Evolutionary conservation across 1,140 invertebrate species (phyloP), one percentile per base, ranked within the genome.

Genomic region (Melipona quadrifasciata): DNA sequence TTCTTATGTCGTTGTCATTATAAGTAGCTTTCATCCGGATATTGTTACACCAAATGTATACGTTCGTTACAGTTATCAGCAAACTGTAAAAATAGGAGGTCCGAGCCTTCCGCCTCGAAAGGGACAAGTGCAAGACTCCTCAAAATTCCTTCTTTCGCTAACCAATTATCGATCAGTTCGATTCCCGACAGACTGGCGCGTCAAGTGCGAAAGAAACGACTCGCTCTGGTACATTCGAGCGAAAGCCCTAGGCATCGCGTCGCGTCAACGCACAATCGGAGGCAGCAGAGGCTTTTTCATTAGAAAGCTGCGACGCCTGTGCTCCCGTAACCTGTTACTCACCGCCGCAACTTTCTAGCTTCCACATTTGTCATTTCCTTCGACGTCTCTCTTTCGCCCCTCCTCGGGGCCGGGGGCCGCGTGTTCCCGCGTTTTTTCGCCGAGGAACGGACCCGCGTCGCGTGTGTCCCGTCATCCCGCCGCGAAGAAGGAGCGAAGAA

Each of bases 341-440:
- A 1, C 57, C n/a, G 34, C 58, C 75, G 17, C n/a, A 73, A 85
- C 78, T 70, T 74, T 75, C 79, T 75, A 74, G 19, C 55, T 76
- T 55, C 55, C 47, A n/a, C n/a, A 75, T 82, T 75, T 68, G 12
- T 85, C 78, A 65, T 61, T 75, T 72, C 70, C 47, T 67, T 57
- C 39, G 14, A 8, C 19, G 21, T 8, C 19, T 55, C 67, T 55
- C 67, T 87, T 82, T 83, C 21, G 16, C n/a, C n/a, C 74, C 12
- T 16, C 19, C 10, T 10, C n/a, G 61, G 27, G 17, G 17, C 58
- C 65, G n/a, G n/a, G 61, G n/a, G 61, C 39, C 39, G 39, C 39
- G 24, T 79, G 86, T 80, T 68, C n/a, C 73, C 57, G 76, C 51
- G 58, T 72, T 75, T 79, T 65, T 77, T 64, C 73, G n/a, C 24